Evolutionary conservation across 2,888 invertebrate species (phyloP), one percentile per base, ranked within the genome.

Genomic region (Troides oblongomaculatus): DNA sequence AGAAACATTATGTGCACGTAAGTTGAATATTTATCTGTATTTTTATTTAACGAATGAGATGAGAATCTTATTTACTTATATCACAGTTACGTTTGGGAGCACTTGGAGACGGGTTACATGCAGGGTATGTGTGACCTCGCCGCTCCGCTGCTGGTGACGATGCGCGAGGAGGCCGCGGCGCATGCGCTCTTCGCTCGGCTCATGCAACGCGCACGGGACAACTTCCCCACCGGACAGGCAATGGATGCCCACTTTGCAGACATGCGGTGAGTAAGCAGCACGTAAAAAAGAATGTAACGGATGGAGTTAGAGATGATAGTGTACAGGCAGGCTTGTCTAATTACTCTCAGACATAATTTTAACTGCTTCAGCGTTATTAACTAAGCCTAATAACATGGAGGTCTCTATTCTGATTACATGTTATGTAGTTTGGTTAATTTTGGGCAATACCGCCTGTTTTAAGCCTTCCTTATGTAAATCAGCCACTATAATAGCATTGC

Each of bases 91-190:
- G 98, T 99, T 3, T 99, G 98, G 97, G 97, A 98, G 83, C 97
- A 99, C 84, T 89, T 99, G 75, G 98, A 98, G 64, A 95, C 96
- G 56, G 99, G 99, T 17, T 99, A 99, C 90, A 97, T 99, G 94
- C 99, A 99, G 87, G 99, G 99, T 78, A 99, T 99, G 99, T 99
- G 99, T 86, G 99, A 99, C 89, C 93, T 99, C 71, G 97, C 96
- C 0, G 99, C 99, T 0, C 99, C 98, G 0, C 91, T 99, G 1
- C 93, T 99, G 25, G 98, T 99, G 21, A 96, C 97, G 80, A 96
- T 98, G 90, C 96, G 97, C 81, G 98, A 99, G 84, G 99, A 99
- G 87, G 96, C 97, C 0, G 88, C 96, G 17, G 96, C 98, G 0
- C 98, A 98, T 84, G 97, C 97, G 71, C 97, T 98, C 82, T 99